Evolutionary conservation across 2,797 vertebrate species (phyloP).

Genomic region (Phalanger gymnotis): DNA sequence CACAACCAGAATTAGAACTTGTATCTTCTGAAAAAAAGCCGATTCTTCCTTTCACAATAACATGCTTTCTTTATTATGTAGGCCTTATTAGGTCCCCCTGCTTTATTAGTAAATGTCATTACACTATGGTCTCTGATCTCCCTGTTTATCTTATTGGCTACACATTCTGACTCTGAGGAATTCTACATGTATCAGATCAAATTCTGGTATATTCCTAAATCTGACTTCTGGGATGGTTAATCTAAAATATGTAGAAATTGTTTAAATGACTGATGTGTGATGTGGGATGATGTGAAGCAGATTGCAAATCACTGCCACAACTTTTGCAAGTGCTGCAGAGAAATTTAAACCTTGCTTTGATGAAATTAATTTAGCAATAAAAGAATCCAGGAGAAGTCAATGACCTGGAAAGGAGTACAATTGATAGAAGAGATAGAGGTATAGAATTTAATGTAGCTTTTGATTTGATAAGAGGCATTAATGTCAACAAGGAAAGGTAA

Average conservation of each 20-base stretch:
- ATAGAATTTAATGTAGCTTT: constrained; percentile 59
- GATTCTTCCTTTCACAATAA: background rate
- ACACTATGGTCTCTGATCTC: background rate
- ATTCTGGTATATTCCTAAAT: background rate
- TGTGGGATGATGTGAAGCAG: background rate
- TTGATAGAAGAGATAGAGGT: constrained; percentile 29
- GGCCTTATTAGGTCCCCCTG: background rate
- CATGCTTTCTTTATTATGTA: background rate
- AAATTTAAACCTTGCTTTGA: constrained; percentile 39
- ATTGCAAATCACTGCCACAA: constrained; percentile 28
- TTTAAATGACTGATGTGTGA: background rate
- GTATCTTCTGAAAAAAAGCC: background rate
- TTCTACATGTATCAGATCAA: background rate
- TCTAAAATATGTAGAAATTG: background rate
- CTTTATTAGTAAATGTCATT: background rate
- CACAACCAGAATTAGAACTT: background rate
- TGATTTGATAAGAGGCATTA: constrained; percentile 20
- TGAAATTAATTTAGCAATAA: constrained; percentile 54
- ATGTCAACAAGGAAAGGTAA: constrained; percentile 55
- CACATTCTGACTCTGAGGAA: background rate
- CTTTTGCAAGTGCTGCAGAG: background rate
- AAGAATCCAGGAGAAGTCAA: background rate
- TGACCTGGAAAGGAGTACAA: constrained; percentile 45
- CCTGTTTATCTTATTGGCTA: background rate
- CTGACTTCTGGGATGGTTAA: background rate